A percentile compares a stretch with the other conserved stretches of the same genome.
Evolutionary conservation across 2,797 vertebrate species (phyloP).

Genomic region (Percopsis omiscomaycus): DNA sequence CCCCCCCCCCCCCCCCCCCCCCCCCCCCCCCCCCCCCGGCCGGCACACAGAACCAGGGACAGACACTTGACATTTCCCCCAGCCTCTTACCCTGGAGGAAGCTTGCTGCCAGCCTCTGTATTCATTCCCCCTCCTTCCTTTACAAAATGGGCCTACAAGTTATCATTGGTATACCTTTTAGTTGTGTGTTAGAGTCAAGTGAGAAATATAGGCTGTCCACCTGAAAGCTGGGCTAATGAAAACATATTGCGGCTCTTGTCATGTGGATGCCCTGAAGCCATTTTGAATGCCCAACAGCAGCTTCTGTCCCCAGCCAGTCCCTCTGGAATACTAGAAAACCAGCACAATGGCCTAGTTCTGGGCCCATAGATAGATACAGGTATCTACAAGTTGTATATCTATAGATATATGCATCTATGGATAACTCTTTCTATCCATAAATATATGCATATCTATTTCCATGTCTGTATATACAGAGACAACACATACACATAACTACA

Average conservation of each 20-base stretch:
- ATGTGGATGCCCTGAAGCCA: conserved; percentile 8
- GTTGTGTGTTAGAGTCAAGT: conserved; percentile 20
- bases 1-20: no score
- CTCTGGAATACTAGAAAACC: not conserved
- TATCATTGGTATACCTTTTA: conserved; percentile 37
- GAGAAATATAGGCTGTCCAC: conserved; percentile 29
- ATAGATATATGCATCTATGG: no score
- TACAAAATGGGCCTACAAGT: conserved; percentile 41
- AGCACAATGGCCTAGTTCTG: not conserved
- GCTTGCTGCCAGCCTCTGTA: conserved; percentile 53
- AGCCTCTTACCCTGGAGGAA: conserved; percentile 62
- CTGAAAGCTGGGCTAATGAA: conserved; percentile 35
- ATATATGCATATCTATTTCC: no score
- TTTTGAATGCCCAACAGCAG: conserved; percentile 16
- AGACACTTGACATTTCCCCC: conserved; percentile 73
- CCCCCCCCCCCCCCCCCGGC: no score
- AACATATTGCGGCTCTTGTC: conserved; percentile 34
- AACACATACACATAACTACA: not conserved
- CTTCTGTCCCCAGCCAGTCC: not conserved
- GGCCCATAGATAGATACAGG: not conserved
- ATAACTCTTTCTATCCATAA: no score
- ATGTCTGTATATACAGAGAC: not conserved
- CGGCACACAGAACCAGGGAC: conserved; percentile 57
- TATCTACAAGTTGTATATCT: no score
- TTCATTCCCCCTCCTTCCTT: conserved; percentile 47